phyloP scores from a whole-genome alignment of 2,797 vertebrate genomes.

The Enteromius anoplus region DNA sequence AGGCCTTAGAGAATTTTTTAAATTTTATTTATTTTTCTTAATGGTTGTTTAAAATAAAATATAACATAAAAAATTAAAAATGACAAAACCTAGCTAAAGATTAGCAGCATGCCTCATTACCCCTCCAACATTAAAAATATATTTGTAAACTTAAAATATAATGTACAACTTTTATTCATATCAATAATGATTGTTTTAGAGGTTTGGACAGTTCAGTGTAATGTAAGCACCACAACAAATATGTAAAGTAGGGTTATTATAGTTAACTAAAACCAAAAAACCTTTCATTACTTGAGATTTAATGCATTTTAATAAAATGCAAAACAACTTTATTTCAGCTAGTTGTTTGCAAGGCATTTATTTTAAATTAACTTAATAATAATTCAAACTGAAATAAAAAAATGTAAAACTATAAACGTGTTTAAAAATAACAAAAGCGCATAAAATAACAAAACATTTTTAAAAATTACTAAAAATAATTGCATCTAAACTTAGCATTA shows the following conservation, averaged over 20 bases:
- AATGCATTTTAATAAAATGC: background rate
- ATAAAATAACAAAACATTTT: background rate
- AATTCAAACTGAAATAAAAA: background rate
- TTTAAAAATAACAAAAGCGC: background rate
- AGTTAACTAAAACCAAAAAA: background rate
- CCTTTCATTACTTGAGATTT: no score
- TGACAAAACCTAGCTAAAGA: background rate
- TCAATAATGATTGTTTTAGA: background rate
- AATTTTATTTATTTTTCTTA: background rate
- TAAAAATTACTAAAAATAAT: background rate
- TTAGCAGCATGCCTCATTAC: background rate
- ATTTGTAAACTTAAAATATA: background rate
- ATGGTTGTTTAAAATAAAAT: background rate
- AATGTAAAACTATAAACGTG: background rate
- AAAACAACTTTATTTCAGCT: background rate
- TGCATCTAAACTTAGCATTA: background rate
- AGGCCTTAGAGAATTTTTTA: no score
- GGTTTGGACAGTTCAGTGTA: background rate
- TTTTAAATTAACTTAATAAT: background rate
- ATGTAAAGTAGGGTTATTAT: background rate
- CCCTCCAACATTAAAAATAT: background rate
- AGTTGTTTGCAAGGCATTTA: background rate
- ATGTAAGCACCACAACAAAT: background rate
- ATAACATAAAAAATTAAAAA: background rate
- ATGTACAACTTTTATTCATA: background rate